phyloP scores from a whole-genome alignment of 2,797 vertebrate genomes.

The Enteromius paludinosus region DNA sequence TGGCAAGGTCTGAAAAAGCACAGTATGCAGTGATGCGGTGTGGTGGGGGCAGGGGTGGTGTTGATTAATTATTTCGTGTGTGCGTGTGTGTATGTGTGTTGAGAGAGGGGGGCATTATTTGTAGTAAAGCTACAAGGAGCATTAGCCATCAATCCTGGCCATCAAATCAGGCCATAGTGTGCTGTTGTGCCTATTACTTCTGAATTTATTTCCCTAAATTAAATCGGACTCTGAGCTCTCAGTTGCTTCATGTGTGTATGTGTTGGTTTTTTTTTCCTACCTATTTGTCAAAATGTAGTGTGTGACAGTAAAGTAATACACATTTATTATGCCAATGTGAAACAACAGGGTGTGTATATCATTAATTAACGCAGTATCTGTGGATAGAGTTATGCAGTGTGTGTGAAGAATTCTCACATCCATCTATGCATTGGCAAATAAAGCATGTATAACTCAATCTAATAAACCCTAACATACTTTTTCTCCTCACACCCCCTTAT shows the following conservation, averaged over 20 bases:
- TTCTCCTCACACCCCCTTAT: constrained; percentile 61
- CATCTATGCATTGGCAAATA: not conserved
- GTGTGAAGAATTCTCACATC: constrained; percentile 18
- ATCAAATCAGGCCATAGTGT: constrained; percentile 80
- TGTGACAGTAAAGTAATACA: constrained; percentile 81
- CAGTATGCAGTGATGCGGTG: constrained; percentile 2
- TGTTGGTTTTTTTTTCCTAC: constrained; percentile 66
- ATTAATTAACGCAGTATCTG: constrained; percentile 79
- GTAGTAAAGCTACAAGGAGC: constrained; percentile 72
- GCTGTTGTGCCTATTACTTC: constrained; percentile 82
- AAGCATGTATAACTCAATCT: constrained; percentile 29
- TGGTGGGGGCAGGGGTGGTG: not conserved
- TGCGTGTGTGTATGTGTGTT: constrained; percentile 68
- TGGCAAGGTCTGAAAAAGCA: constrained; percentile 25
- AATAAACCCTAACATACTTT: constrained; percentile 33
- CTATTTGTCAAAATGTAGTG: constrained; percentile 85
- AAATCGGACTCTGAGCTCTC: constrained; percentile 82
- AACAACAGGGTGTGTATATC: constrained; percentile 78
- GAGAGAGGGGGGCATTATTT: constrained; percentile 73
- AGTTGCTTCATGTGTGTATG: constrained; percentile 75
- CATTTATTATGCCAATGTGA: constrained; percentile 82
- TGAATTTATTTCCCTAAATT: constrained; percentile 86
- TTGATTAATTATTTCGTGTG: constrained; percentile 38
- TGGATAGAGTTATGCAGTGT: constrained; percentile 11
- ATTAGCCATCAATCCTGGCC: constrained; percentile 82